Conservation (phyloP, 2,797 vertebrate species). For the Poliocrania exsul region DNA sequence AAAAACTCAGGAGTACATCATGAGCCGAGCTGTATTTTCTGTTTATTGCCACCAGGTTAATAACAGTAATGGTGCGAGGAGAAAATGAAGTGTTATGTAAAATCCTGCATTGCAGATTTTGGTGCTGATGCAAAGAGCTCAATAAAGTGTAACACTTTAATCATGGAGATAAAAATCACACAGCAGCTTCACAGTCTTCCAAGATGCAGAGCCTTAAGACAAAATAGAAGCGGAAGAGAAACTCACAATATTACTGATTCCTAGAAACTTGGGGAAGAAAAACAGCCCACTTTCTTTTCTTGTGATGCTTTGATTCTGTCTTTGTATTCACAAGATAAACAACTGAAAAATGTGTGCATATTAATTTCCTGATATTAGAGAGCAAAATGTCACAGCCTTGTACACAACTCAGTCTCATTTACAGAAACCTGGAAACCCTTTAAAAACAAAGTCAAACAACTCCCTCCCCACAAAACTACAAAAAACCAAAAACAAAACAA, state of each 20-base stretch:
- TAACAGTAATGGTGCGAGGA: slow-evolving; percentile 74
- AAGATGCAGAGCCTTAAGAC: slow-evolving; percentile 59
- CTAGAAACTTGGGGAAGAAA: slow-evolving; percentile 33
- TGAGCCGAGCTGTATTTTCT: slow-evolving; percentile 70
- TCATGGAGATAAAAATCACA: slow-evolving; percentile 82
- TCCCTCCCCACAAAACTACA: not conserved
- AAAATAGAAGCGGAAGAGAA: slow-evolving; percentile 42
- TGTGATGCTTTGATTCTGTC: not conserved
- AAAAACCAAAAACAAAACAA: too few relatives aligned
- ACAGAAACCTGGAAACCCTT: not conserved
- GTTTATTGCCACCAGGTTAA: slow-evolving; percentile 79
- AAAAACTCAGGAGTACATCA: slow-evolving; percentile 55
- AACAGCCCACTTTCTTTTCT: not conserved
- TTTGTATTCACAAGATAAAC: slow-evolving; percentile 32
- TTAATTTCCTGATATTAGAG: slow-evolving; percentile 41
- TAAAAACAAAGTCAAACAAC: not conserved
- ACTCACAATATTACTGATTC: not conserved
- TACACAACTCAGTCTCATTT: not conserved
- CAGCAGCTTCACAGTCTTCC: slow-evolving; percentile 69
- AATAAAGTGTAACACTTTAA: slow-evolving; percentile 81
- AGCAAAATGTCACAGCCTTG: slow-evolving; percentile 39
- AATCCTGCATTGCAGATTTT: slow-evolving; percentile 81
- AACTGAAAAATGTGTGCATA: not conserved
- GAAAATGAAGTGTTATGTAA: slow-evolving; percentile 80
- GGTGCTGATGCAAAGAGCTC: slow-evolving; percentile 79